A percentile compares a stretch with the other conserved stretches of the same genome.
Conservation (phyloP, 2,888 invertebrate genomes). For the Elmis aenea region DNA sequence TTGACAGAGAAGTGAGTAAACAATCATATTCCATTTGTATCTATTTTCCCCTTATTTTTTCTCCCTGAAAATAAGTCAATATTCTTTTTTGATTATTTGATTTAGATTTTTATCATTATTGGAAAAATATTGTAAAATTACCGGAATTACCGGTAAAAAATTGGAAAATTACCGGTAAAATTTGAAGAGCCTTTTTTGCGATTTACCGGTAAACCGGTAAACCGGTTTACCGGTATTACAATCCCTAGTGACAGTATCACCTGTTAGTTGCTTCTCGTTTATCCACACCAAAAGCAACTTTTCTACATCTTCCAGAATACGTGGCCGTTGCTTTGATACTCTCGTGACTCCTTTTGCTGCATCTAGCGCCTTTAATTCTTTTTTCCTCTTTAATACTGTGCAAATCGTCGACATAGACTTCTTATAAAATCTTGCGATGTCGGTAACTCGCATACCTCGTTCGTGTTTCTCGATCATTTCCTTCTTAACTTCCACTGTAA, state of each 20-base stretch:
- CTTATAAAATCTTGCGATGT: slow-evolving; percentile 15
- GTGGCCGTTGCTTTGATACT: slow-evolving; percentile 15
- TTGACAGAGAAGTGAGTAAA: too few relatives aligned
- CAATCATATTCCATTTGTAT: too few relatives aligned
- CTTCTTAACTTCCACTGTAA: slow-evolving; percentile 17
- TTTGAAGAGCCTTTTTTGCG: too few relatives aligned
- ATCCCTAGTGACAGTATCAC: slow-evolving; percentile 12
- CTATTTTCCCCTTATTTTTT: too few relatives aligned
- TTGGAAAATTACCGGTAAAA: too few relatives aligned
- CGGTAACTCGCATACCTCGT: slow-evolving; percentile 12
- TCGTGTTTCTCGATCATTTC: slow-evolving; percentile 20
- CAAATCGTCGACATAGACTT: slow-evolving; percentile 19
- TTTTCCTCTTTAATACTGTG: slow-evolving; percentile 20
- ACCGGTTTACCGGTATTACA: too few relatives aligned
- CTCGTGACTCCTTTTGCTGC: slow-evolving; percentile 17
- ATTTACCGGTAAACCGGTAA: too few relatives aligned
- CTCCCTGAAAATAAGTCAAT: too few relatives aligned
- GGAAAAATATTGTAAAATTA: too few relatives aligned
- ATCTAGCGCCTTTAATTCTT: slow-evolving; percentile 17
- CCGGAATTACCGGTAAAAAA: too few relatives aligned
- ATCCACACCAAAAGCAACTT: slow-evolving; percentile 19
- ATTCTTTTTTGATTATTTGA: too few relatives aligned
- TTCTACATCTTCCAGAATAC: slow-evolving; percentile 19
- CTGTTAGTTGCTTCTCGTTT: slow-evolving; percentile 18
- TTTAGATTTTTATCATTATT: too few relatives aligned